Base-by-base conservation (phyloP, 2,113 vertebrate genomes). In the Protobothrops flavoviridis region DNA sequence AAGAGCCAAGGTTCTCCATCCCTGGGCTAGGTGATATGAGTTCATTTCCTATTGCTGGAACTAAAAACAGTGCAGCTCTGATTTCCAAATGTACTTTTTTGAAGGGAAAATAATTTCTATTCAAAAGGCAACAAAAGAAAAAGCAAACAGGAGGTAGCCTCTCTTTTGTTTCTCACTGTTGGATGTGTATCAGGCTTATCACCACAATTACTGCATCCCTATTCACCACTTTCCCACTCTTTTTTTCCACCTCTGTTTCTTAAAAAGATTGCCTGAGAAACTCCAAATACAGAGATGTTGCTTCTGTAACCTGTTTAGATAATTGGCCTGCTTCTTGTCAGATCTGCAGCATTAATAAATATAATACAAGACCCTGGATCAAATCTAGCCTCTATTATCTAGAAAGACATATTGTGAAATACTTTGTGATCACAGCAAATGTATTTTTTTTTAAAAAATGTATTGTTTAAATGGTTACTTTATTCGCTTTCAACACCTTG, bases 41-140 rank as follows among this genome's bases (percentile, higher is more conserved):
- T 92, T 89, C 61, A 88, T 81, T 92, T 88, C 50, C 13, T 88
- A 64, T 52, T 56, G n/a, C 91, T 56, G 59, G 33, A 92, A 92
- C 87, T 50, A 89, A 89, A 74, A 39, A 88, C 50, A 2, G 69
- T 89, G 23, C 52, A 29, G 50, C 87, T 89, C 50, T 17, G 50
- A 13, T 92, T 74, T 92, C 15, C 39, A 89, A 92, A 89, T 45
- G 87, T 88, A 61, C 29, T 74, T 92, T 92, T 24, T 87, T 55
- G 59, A 29, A 74, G 26, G 1, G 26, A 23, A 61, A 52, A 92
- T 13, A 7, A 43, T 88, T 92, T 53, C 12, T 88, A 10, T 64
- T 88, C 56, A 39, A 48, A 39, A 61, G 39, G 17, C 48, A 55
- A 26, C 59, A 5, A 85, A 45, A 61, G 85, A 81, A 86, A 85